A percentile compares a stretch with the other conserved stretches of the same genome.
phyloP scores from a whole-genome alignment of 2,113 vertebrate genomes.

The Tragelaphus scriptus region DNA sequence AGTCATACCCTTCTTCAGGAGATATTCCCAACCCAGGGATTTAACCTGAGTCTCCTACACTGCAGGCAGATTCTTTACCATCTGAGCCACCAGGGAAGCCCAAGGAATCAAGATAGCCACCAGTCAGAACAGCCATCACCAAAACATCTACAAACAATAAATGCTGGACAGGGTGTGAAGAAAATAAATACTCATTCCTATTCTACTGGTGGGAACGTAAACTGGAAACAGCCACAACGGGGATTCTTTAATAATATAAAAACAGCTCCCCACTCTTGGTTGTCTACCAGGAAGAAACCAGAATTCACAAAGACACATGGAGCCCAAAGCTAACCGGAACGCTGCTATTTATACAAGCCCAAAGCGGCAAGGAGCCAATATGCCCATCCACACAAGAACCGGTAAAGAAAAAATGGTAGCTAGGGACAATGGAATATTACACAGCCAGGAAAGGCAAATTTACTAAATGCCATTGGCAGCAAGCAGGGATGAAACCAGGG shows the following conservation, averaged over 20 bases:
- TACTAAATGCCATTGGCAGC: background rate
- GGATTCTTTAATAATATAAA: background rate
- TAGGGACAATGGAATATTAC: background rate
- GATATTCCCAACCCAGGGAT: background rate
- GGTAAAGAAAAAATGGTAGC: background rate
- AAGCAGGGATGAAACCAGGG: background rate
- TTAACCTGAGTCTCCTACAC: background rate
- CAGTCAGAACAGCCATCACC: background rate
- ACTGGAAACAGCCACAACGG: background rate
- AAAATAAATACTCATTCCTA: background rate
- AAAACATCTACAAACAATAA: background rate
- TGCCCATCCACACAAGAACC: background rate
- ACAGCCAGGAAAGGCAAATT: background rate
- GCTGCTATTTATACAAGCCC: background rate
- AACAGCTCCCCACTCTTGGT: background rate
- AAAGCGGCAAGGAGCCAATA: background rate
- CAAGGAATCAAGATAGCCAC: background rate
- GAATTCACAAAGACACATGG: background rate
- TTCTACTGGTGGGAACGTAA: background rate
- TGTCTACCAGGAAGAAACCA: background rate
- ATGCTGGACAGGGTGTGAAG: background rate
- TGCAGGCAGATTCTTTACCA: background rate
- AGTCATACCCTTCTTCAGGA: background rate
- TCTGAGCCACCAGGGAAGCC: background rate
- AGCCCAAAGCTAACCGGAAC: background rate